Conservation (phyloP, 2,888 invertebrate species). For the Neoitamus cyanurus region DNA sequence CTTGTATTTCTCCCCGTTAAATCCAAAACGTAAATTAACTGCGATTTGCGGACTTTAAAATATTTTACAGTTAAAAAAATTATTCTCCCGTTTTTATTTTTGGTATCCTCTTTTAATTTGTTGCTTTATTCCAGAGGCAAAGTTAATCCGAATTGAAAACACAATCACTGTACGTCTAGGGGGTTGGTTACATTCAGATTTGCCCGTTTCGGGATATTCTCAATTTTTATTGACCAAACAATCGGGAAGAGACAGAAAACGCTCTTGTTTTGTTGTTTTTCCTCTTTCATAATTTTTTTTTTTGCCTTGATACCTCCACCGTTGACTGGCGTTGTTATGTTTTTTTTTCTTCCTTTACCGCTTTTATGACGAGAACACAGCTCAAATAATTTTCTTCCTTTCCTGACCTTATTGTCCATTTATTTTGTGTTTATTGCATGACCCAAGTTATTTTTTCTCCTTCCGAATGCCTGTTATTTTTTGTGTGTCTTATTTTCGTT, state of each 20-base stretch:
- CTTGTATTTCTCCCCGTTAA: neutral
- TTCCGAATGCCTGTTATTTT: too few relatives aligned
- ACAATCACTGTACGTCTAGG: neutral
- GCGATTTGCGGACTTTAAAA: neutral
- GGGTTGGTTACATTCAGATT: neutral
- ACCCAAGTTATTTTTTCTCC: neutral
- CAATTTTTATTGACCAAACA: constrained; percentile 51
- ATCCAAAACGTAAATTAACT: too few relatives aligned
- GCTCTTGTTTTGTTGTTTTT: neutral
- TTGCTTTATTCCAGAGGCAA: neutral
- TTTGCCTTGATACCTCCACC: neutral
- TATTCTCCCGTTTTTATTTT: neutral
- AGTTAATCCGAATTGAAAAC: neutral
- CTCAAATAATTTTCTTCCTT: neutral
- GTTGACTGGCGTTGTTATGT: neutral
- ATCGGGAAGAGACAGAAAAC: constrained; percentile 27
- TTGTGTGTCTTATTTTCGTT: too few relatives aligned
- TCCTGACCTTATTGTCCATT: neutral
- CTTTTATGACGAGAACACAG: neutral
- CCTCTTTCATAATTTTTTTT: neutral
- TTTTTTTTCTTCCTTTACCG: neutral
- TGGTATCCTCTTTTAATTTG: neutral
- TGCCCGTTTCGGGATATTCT: neutral
- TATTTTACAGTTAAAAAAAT: neutral
- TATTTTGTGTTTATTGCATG: neutral